A percentile compares a stretch with the other conserved stretches of the same genome.
Conservation (phyloP, 2,113 vertebrate species). For the Noctilio leporinus region DNA sequence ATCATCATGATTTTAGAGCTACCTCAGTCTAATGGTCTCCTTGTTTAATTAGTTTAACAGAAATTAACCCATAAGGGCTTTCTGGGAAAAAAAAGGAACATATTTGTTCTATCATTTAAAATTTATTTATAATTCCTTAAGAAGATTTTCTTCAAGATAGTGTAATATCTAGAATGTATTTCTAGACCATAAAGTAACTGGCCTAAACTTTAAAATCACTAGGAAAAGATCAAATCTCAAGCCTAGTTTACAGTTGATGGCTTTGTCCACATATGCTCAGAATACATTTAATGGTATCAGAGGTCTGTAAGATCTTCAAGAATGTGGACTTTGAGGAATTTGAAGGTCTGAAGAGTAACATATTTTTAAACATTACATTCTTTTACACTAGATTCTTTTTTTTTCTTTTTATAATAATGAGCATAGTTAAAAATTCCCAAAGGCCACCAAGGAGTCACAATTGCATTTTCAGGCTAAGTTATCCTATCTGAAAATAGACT, state of each 20-base stretch:
- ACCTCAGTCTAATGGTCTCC: not conserved
- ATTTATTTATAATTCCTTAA: not conserved
- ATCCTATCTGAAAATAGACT: not conserved
- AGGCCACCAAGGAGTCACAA: not conserved
- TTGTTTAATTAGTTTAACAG: not conserved
- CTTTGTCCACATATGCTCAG: not conserved
- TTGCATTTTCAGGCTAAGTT: not conserved
- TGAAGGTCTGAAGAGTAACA: not conserved
- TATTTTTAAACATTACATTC: not conserved
- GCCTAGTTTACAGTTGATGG: not conserved
- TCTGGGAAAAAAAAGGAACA: not conserved
- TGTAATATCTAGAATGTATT: not conserved
- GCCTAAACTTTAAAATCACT: not conserved
- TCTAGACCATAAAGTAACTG: not conserved
- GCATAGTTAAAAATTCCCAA: not conserved
- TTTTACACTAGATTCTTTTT: not conserved
- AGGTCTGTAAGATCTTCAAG: not conserved
- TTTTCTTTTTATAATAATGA: not conserved
- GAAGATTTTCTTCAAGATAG: not conserved
- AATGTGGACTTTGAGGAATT: not conserved
- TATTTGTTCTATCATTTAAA: not conserved
- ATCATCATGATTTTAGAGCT: not conserved
- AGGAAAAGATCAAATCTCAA: not conserved
- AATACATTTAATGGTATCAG: slow-evolving; percentile 8
- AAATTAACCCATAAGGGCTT: not conserved